Conservation (phyloP, 92 coral and sea anemone species). For the Umimayanthus kanabou region DNA sequence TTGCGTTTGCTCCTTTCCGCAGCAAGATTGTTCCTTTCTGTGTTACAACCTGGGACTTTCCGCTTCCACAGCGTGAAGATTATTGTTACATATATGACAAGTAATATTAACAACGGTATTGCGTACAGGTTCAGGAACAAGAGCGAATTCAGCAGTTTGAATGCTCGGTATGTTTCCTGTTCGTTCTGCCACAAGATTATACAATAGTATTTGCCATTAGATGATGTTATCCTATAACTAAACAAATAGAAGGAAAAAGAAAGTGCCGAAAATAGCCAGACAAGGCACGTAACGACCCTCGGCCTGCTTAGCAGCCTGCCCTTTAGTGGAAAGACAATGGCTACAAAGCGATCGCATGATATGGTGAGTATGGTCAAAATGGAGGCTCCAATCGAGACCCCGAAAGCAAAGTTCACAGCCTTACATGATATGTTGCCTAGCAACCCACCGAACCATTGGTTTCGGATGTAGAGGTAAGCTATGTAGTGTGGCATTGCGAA, state of each 20-base stretch:
- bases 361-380: constrained; percentile 25
- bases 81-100: constrained; percentile 23
- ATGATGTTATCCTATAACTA: not conserved
- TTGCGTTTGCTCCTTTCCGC: constrained; percentile 27
- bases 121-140: constrained; percentile 13
- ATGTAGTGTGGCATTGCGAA: constrained; percentile 1
- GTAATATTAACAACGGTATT: constrained; percentile 5
- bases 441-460: constrained; percentile 35
- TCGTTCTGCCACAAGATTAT: not conserved
- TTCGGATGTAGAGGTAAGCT: constrained; percentile 8
- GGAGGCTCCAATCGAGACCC: constrained; percentile 33
- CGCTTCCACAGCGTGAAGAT: constrained; percentile 17
- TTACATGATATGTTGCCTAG: constrained; percentile 20
- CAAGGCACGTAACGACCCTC: not conserved
- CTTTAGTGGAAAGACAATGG: constrained; percentile 20
- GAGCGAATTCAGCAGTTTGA: not conserved
- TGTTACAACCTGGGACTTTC: constrained; percentile 9
- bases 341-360: constrained; percentile 35
- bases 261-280: constrained; percentile 6
- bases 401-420: not conserved
- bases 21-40: constrained; percentile 9
- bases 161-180: not conserved
- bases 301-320: constrained; percentile 12
- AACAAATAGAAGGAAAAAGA: constrained; percentile 20
- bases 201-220: constrained; percentile 10